Base-by-base conservation (phyloP, 2,888 invertebrate genomes). In the Thymelicus sylvestris region DNA sequence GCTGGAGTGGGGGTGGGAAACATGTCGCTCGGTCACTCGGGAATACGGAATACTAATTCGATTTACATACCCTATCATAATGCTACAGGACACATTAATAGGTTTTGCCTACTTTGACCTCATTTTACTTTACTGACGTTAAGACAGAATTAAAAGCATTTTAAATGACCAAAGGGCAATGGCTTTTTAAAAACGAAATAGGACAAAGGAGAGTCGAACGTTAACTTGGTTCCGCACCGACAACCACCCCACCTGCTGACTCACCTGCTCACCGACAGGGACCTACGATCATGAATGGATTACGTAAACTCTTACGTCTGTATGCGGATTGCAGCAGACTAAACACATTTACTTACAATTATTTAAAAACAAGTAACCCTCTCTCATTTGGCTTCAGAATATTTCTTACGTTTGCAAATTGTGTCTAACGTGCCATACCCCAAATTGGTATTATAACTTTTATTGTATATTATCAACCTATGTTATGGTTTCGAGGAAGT, bases 1-100 rank as follows among this genome's bases (percentile, higher is more conserved):
- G 80, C 80, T 75, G 80, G 87, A 83, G 93, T 89, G 93, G 93
- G 93, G 93, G 93, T 93, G 93, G 92, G 93, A 93, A 92, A 89
- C 90, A 90, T 89, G 89, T 86, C 86, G 88, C 82, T 88, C 88
- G 89, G 86, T 88, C 87, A 88, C 79, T 87, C 90, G 90, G 93
- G 93, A 92, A 92, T 86, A 85, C 81, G 78, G 78, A 88, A 90
- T 89, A 78, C 77, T 76, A 78, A 76, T 75, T 77, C 66, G 10
- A 71, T 44, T 65, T 41, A 12, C 39, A 71, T 62, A 2, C 13
- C 71, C 70, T 66, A 62, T 66, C 48, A 62, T 63, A 48, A 7
- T 47, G 19, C 19, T 52, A 61, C 61, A 71, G 44, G 61, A 41
- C 8, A 15, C 15, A 0, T 8, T 13, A 31, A 59, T 38, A 38